Percentiles rank a stretch among this genome's conserved stretches.
Conservation (phyloP, 1,140 invertebrate species). For the Nasonia giraulti region DNA sequence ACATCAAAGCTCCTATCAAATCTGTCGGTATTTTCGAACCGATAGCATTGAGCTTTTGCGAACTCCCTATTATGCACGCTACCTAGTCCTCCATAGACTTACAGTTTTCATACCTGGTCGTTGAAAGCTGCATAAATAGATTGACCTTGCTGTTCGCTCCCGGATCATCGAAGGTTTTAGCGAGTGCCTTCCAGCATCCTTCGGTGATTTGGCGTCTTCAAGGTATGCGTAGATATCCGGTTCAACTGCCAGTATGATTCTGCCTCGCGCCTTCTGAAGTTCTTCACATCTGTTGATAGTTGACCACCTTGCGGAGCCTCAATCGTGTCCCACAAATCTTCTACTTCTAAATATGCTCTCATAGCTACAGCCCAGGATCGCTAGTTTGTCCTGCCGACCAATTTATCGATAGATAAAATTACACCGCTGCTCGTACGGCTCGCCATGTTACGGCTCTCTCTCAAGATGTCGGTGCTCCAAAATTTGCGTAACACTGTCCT, state of each 20-base stretch:
- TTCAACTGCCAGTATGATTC: too few species aligned
- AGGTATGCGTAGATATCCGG: too few species aligned
- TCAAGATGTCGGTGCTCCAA: background rate
- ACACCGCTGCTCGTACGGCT: too few species aligned
- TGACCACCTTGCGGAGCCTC: background rate
- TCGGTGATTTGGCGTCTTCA: too few species aligned
- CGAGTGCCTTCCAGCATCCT: too few species aligned
- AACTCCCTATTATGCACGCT: too few species aligned
- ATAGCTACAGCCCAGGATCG: background rate
- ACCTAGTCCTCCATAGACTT: too few species aligned
- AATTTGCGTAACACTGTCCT: background rate
- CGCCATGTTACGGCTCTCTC: background rate
- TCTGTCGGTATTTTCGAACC: background rate
- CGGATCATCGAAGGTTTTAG: too few species aligned
- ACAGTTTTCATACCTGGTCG: too few species aligned
- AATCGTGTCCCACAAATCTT: background rate
- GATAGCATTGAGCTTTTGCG: background rate
- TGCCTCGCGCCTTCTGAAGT: too few species aligned
- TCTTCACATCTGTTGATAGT: background rate
- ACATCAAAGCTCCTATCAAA: background rate
- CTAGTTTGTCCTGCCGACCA: background rate
- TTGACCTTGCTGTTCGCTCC: too few species aligned
- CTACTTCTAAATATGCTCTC: background rate
- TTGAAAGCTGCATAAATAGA: too few species aligned
- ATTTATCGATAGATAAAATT: background rate